A percentile compares a stretch with the other conserved stretches of the same genome.
phyloP scores from a whole-genome alignment of 2,888 invertebrate genomes.

The Physocephala rufipes region DNA sequence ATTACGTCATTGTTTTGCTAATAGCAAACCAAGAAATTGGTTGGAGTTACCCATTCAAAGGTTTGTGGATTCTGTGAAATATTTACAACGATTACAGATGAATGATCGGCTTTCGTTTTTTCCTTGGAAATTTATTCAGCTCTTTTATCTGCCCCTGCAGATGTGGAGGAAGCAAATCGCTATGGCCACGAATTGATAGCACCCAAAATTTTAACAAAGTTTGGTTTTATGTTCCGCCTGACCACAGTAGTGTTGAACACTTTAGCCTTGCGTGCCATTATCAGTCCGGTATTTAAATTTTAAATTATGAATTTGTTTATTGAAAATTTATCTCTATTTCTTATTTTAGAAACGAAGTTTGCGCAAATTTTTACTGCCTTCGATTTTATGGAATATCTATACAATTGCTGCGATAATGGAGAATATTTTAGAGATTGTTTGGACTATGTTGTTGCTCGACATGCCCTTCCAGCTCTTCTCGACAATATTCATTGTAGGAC shows the following conservation, averaged over 20 bases:
- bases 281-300: constrained; percentile 45
- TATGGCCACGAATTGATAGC: constrained; percentile 48
- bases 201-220: constrained; percentile 49
- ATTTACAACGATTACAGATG: constrained; percentile 3
- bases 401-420: constrained; percentile 46
- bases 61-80: constrained; percentile 36
- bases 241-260: constrained; percentile 47
- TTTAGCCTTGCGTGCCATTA: constrained; percentile 44
- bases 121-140: background rate
- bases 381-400: constrained; percentile 53
- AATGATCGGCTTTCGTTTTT: background rate
- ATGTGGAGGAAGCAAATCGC: constrained; percentile 46
- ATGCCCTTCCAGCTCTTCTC: constrained; percentile 44
- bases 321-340: background rate
- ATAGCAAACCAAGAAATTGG: constrained; percentile 49
- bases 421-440: constrained; percentile 49
- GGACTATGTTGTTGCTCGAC: constrained; percentile 47
- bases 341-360: constrained; percentile 42
- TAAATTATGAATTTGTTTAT: background rate
- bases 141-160: constrained; percentile 34
- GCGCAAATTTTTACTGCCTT: constrained; percentile 47
- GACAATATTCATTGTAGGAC: constrained; percentile 47
- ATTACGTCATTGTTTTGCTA: constrained; percentile 48
- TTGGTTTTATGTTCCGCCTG: constrained; percentile 48
- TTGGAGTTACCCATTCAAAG: constrained; percentile 49